phyloP scores from a whole-genome alignment of 2,888 invertebrate species.

The Chromoteleia sp. region DNA sequence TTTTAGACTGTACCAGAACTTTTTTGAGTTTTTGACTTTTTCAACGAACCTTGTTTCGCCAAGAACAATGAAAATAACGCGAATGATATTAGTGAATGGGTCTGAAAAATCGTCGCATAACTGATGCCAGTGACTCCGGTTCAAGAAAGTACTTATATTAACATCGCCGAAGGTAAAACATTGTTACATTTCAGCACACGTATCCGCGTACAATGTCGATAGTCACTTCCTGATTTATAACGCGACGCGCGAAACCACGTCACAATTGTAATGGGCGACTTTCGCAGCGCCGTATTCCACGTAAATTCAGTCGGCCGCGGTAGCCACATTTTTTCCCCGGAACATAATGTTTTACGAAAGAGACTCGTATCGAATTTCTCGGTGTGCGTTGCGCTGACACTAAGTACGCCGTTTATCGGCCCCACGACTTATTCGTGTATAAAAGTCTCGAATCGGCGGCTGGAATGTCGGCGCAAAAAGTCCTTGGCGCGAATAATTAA shows the following conservation, averaged over 20 bases:
- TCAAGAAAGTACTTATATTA: conserved; percentile 33
- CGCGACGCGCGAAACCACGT: conserved; percentile 38
- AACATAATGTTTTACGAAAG: conserved; percentile 58
- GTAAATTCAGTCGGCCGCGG: conserved; percentile 46
- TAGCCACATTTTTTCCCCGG: conserved; percentile 45
- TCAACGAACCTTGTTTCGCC: neutral
- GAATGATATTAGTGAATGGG: neutral
- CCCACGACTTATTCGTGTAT: conserved; percentile 52
- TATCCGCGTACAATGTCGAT: conserved; percentile 43
- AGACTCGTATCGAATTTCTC: conserved; percentile 62
- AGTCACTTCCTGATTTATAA: conserved; percentile 47
- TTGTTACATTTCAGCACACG: conserved; percentile 46
- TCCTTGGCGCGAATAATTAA: conserved; percentile 77
- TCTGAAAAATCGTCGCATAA: neutral
- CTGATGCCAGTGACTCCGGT: conserved; percentile 4
- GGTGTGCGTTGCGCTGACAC: conserved; percentile 40
- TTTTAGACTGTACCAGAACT: too few species aligned
- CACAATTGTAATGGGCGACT: conserved; percentile 53
- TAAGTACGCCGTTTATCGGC: conserved; percentile 51
- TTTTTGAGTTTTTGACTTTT: neutral
- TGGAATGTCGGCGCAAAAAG: conserved; percentile 76
- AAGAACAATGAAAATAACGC: neutral
- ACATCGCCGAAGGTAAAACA: conserved; percentile 34
- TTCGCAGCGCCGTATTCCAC: conserved; percentile 43
- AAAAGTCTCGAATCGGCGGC: conserved; percentile 57